These are phyloP conservation scores for Tipula unca DNA, from an alignment of 2,888 invertebrate species.

Conservation along the genomic window DNA sequence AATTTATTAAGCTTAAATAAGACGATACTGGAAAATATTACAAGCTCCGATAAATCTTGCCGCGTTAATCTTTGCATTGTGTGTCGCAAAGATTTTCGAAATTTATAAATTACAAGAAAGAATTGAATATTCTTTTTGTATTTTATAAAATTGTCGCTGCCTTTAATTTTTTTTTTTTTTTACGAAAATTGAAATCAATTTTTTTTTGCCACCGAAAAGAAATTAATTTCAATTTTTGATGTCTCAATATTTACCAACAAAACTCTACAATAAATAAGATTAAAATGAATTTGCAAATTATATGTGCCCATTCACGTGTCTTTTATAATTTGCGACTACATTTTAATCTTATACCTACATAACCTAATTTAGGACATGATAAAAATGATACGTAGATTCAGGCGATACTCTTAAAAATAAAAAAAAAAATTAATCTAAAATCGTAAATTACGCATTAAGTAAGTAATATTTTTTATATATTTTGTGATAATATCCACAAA, in stretches of 20 bases:
- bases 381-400: background rate
- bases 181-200: background rate
- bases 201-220: background rate
- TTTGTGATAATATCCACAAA: background rate
- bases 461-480: constrained; percentile 8
- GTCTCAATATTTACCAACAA: background rate
- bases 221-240: background rate
- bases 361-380: constrained; percentile 1
- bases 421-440: background rate
- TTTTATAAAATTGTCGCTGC: background rate
- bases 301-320: background rate
- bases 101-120: constrained; percentile 14
- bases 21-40: background rate
- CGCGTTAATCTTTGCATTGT: background rate
- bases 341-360: background rate
- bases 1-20: constrained; percentile 14
- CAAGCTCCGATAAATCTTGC: background rate
- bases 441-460: background rate
- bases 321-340: background rate
- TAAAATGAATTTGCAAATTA: background rate
- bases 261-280: background rate
- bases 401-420: background rate
- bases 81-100: background rate
- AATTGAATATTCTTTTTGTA: constrained; percentile 16
- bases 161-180: background rate